Percentiles rank a stretch among this genome's conserved stretches.
Evolutionary conservation across 35 echinoderm and acorn worm genomes (phyloP).

Genomic region (Stichopus chloronotus): DNA sequence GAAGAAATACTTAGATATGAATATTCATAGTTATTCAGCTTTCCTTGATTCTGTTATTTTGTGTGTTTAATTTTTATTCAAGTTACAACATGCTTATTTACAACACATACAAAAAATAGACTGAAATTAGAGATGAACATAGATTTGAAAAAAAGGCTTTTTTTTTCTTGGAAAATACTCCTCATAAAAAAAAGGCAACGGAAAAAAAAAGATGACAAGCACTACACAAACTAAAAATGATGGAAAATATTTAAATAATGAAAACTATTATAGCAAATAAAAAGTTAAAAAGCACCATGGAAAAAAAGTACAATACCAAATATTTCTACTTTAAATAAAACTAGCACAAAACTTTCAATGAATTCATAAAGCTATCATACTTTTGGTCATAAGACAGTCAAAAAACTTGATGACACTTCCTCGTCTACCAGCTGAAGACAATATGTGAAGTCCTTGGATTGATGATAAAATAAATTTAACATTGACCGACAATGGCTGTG

Average conservation of each 20-base stretch:
- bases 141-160: neutral
- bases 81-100: conserved; percentile 38
- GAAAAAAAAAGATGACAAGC: neutral
- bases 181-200: neutral
- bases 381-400: too few species aligned
- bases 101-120: conserved; percentile 27
- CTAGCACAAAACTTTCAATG: too few species aligned
- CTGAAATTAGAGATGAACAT: conserved; percentile 3
- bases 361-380: too few species aligned
- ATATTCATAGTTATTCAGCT: too few species aligned
- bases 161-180: neutral
- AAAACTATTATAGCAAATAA: neutral
- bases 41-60: neutral
- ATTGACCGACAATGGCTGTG: too few species aligned
- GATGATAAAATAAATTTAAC: too few species aligned
- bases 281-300: conserved; percentile 24
- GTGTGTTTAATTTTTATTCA: neutral
- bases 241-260: conserved; percentile 14
- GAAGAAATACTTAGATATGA: too few species aligned
- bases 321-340: neutral
- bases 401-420: too few species aligned
- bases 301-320: neutral
- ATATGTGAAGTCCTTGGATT: too few species aligned
- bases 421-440: too few species aligned
- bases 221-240: conserved; percentile 32